A percentile compares a stretch with the other conserved stretches of the same genome.
Evolutionary conservation across 1,140 invertebrate genomes (phyloP).

Genomic region (Hirudo medicinalis): DNA sequence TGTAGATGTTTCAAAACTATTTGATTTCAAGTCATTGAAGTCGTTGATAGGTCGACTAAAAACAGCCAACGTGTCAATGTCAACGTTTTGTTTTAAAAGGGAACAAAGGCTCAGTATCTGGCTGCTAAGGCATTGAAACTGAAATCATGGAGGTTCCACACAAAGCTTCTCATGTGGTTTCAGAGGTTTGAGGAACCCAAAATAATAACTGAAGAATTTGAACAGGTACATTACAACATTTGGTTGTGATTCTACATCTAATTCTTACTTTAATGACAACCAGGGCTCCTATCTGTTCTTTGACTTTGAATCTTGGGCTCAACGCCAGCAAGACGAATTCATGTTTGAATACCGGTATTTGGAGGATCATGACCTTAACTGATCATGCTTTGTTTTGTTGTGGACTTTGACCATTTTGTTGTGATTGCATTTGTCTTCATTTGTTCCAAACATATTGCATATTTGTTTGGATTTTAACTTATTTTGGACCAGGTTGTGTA

Average conservation of each 20-base stretch:
- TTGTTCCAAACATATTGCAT: too few relatives aligned
- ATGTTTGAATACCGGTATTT: conserved; percentile 99
- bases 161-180: conserved; percentile 99
- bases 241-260: neutral
- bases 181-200: conserved; percentile 99
- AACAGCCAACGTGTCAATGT: neutral
- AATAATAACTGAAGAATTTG: conserved; percentile 97
- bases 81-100: conserved; percentile 30
- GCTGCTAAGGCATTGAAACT: conserved; percentile 98
- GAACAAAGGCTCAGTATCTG: conserved; percentile 96
- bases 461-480: too few relatives aligned
- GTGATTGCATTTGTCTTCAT: too few relatives aligned
- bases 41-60: neutral
- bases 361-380: conserved; percentile 98
- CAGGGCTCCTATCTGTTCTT: conserved; percentile 99
- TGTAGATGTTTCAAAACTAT: conserved; percentile 13
- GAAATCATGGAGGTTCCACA: conserved; percentile 99
- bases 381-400: conserved; percentile 34
- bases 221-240: conserved; percentile 59
- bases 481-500: too few relatives aligned
- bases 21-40: neutral
- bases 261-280: conserved; percentile 31
- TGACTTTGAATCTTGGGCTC: conserved; percentile 99
- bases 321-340: conserved; percentile 98
- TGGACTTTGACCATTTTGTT: too few relatives aligned